phyloP scores from a whole-genome alignment of 2,797 vertebrate genomes.

The Notoglanidium macrostoma region DNA sequence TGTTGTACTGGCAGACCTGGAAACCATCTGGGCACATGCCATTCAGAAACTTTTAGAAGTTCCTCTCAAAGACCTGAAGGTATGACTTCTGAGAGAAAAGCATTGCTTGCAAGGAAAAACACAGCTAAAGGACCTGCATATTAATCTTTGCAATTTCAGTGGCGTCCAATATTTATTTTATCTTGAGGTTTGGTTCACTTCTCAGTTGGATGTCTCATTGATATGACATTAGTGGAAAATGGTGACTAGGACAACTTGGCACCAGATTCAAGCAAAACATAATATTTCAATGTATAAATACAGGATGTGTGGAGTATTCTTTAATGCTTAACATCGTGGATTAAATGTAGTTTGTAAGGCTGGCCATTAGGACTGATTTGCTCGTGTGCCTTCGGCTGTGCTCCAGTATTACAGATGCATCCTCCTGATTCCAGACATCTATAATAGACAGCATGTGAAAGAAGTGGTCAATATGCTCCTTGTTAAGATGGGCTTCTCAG shows the following conservation, averaged over 20 bases:
- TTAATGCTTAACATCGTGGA: background rate
- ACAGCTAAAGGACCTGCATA: background rate
- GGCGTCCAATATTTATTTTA: background rate
- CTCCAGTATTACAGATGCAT: slow-evolving; percentile 96
- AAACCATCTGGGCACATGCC: slow-evolving; percentile 91
- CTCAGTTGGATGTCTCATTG: background rate
- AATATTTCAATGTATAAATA: background rate
- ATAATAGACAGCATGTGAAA: slow-evolving; percentile 93
- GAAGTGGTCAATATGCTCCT: slow-evolving; percentile 93
- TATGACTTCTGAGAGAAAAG: slow-evolving; percentile 54
- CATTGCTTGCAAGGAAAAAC: background rate
- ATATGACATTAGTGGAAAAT: background rate
- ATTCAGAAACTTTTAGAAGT: slow-evolving; percentile 95
- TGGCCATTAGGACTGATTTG: background rate
- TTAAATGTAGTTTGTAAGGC: background rate
- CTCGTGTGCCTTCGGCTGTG: slow-evolving; percentile 15
- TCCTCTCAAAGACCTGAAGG: slow-evolving; percentile 94
- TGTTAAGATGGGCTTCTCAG: slow-evolving; percentile 95
- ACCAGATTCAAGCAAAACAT: background rate
- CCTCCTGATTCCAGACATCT: slow-evolving; percentile 93
- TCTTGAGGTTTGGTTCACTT: background rate
- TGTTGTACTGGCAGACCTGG: slow-evolving; percentile 87
- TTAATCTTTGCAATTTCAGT: background rate
- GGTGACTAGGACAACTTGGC: background rate
- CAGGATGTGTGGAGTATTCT: background rate